Percentiles rank a stretch among this genome's conserved stretches.
Evolutionary conservation across 2,113 vertebrate species (phyloP).

Genomic region (Aptenodytes forsteri): DNA sequence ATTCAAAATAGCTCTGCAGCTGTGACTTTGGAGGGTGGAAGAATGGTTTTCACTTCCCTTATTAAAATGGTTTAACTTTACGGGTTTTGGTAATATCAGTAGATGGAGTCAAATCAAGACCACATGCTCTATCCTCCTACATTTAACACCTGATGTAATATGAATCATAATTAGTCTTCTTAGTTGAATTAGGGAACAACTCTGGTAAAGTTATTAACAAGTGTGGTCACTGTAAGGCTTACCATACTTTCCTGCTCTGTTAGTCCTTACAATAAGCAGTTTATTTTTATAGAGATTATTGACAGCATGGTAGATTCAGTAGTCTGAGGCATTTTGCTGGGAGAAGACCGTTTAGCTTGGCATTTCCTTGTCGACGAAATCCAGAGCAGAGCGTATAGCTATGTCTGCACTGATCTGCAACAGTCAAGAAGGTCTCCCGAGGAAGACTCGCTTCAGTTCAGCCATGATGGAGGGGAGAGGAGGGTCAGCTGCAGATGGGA

Average conservation of each 20-base stretch:
- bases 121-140: neutral
- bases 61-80: neutral
- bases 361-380: neutral
- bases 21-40: neutral
- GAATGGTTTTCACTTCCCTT: neutral
- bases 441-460: neutral
- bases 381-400: neutral
- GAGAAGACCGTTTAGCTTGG: neutral
- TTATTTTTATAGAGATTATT: neutral
- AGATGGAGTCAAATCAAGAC: neutral
- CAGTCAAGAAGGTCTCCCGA: neutral
- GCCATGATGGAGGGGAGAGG: neutral
- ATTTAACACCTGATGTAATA: neutral
- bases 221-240: neutral
- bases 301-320: neutral
- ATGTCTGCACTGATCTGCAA: neutral
- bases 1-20: neutral
- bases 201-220: neutral
- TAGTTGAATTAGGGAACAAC: neutral
- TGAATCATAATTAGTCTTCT: neutral
- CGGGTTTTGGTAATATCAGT: neutral
- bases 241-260: neutral
- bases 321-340: neutral
- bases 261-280: neutral
- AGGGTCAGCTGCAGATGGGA: neutral